These are phyloP conservation scores for Mus musculus DNA, from an alignment of 2,113 vertebrate species.

Conservation along the genomic window DNA sequence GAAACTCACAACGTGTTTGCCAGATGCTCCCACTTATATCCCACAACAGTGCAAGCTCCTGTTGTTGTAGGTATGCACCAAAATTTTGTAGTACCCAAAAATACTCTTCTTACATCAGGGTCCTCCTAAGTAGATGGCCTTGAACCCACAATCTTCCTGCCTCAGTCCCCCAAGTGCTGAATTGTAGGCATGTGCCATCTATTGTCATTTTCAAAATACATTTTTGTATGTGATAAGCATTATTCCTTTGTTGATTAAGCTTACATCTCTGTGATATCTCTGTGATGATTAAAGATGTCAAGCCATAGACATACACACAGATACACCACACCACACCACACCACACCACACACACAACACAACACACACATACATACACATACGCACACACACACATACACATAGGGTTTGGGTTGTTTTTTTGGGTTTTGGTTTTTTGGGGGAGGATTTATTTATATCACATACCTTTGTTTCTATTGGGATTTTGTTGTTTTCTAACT, in stretches of 20 bases:
- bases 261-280: background rate
- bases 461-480: background rate
- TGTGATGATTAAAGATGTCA: background rate
- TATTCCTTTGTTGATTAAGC: background rate
- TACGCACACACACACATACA: background rate
- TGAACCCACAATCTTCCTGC: background rate
- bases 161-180: background rate
- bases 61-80: background rate
- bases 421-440: too few relatives aligned
- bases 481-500: background rate
- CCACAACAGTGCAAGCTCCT: background rate
- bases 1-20: background rate
- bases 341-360: background rate
- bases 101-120: background rate
- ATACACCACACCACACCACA: background rate
- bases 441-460: background rate
- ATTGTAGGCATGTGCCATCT: background rate
- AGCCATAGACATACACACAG: background rate
- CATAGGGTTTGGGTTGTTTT: background rate
- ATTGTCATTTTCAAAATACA: background rate
- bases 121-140: background rate
- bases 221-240: background rate
- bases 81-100: background rate
- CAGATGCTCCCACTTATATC: background rate
- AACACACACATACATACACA: background rate